Base-by-base conservation (phyloP, 2,888 invertebrate genomes). In the Orthosia incerta region DNA sequence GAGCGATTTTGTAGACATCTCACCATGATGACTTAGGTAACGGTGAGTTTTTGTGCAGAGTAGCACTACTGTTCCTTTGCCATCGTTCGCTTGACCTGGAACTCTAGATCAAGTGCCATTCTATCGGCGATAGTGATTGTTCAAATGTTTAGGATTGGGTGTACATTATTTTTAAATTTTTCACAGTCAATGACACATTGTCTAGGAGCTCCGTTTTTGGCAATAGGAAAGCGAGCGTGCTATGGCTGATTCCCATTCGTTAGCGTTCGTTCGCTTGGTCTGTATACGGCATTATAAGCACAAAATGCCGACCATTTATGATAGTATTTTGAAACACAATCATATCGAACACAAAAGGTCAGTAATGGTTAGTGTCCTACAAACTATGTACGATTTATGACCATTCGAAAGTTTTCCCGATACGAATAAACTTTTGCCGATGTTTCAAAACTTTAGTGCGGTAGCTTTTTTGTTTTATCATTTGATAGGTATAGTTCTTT, bases 391-490 rank as follows among this genome's bases (percentile, higher is more conserved):
- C 61, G 72, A 84, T 80, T 71, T 78, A 80, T 62, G 76, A 64
- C 59, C 45, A 69, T 71, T 75, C 61, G 12, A 79, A 86, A 88
- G 76, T 86, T 87, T 82, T 69, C 73, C 71, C 71, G 67, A 71
- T 71, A 73, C 15, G 31, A 64, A 57, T 16, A 84, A 87, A 83
- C 74, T 86, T 86, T 80, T 76, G 68, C 80, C 80, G 60, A 79
- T 84, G 65, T 71, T 71, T 70, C 61, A 50, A 68, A 80, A 76
- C 55, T 78, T 59, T 60, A 18, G 13, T 51, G 59, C 46, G 56
- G 16, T 23, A 50, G 18, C n/a, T 48, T 39, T 53, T 70, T 73
- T 59, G 66, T 53, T 66, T 70, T 62, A 77, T 66, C 46, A 31
- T 20, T 13, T 23, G 4, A 11, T 20, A 5, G n/a, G 4, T 56